These are phyloP conservation scores for Rotaria magnacalcarata DNA, from an alignment of 2,888 invertebrate genomes.

Conservation along the genomic window DNA sequence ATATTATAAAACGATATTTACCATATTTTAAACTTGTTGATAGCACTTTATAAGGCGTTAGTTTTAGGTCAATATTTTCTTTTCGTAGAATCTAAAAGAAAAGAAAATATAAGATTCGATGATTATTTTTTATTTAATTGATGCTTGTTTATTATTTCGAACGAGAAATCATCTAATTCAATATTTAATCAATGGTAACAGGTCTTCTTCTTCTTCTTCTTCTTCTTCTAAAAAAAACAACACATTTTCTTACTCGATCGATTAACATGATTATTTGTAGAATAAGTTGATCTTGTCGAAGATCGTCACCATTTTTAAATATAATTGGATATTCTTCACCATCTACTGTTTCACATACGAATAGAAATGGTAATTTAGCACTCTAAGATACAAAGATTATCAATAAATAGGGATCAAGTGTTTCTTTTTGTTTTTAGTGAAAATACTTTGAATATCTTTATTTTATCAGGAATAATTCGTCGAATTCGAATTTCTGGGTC, in stretches of 20 bases:
- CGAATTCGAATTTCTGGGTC: slow-evolving; percentile 84
- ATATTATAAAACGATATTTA: no score
- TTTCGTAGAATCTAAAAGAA: slow-evolving; percentile 70
- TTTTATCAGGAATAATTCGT: slow-evolving; percentile 74
- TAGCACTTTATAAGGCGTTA: slow-evolving; percentile 89
- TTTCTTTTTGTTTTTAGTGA: no score
- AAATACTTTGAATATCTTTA: slow-evolving; percentile 75
- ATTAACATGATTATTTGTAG: slow-evolving; percentile 95
- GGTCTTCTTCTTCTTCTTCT: no score
- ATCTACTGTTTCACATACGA: slow-evolving; percentile 77
- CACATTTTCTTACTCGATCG: slow-evolving; percentile 67
- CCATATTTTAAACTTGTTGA: slow-evolving; percentile 90
- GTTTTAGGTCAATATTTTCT: slow-evolving; percentile 89
- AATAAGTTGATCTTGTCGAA: slow-evolving; percentile 92
- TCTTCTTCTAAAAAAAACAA: background rate
- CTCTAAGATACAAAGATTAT: slow-evolving; percentile 62
- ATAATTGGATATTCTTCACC: slow-evolving; percentile 81
- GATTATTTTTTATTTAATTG: background rate
- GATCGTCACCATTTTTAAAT: slow-evolving; percentile 93
- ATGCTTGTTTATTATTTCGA: no score
- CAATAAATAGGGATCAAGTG: slow-evolving; percentile 35
- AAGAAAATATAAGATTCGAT: slow-evolving; percentile 26
- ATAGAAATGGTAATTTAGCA: slow-evolving; percentile 84
- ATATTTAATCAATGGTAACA: no score
- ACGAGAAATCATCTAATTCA: no score